phyloP scores from a whole-genome alignment of 1,140 invertebrate species.

The Dendrolimus kikuchii region DNA sequence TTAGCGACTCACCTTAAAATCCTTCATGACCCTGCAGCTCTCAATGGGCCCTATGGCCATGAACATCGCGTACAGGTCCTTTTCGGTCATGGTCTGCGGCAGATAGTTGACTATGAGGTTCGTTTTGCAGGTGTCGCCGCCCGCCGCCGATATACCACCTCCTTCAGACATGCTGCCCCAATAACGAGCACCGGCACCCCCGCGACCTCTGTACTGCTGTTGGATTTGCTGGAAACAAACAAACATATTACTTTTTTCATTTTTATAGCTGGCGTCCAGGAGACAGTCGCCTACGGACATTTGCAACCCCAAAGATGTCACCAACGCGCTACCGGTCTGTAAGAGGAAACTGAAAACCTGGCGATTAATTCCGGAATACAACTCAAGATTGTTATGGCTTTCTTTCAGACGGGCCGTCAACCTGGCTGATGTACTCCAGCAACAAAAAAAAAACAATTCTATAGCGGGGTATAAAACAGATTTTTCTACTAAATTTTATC shows the following conservation, averaged over 20 bases:
- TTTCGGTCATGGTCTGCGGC: constrained; percentile 93
- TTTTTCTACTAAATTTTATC: neutral
- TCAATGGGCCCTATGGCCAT: constrained; percentile 89
- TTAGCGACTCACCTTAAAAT: constrained; percentile 79
- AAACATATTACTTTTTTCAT: neutral
- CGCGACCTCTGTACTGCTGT: constrained; percentile 52
- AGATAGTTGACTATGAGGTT: constrained; percentile 97
- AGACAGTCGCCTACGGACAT: too few species aligned
- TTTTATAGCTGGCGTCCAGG: too few species aligned
- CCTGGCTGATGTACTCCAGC: too few species aligned
- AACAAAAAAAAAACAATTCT: too few species aligned
- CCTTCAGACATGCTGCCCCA: constrained; percentile 65
- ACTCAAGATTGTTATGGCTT: too few species aligned
- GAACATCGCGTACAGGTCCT: constrained; percentile 92
- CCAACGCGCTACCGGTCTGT: too few species aligned
- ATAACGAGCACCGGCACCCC: constrained; percentile 32
- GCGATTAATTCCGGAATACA: too few species aligned
- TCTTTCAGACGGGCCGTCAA: too few species aligned
- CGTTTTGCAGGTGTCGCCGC: constrained; percentile 68
- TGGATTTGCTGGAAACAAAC: constrained; percentile 50
- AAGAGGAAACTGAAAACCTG: too few species aligned
- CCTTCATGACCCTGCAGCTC: constrained; percentile 92
- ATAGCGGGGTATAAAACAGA: constrained; percentile 4
- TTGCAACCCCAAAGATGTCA: too few species aligned
- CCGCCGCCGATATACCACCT: constrained; percentile 46